Percentiles rank a stretch among this genome's conserved stretches.
phyloP scores from a whole-genome alignment of 2,888 invertebrate species.

The Conus canariensis region DNA sequence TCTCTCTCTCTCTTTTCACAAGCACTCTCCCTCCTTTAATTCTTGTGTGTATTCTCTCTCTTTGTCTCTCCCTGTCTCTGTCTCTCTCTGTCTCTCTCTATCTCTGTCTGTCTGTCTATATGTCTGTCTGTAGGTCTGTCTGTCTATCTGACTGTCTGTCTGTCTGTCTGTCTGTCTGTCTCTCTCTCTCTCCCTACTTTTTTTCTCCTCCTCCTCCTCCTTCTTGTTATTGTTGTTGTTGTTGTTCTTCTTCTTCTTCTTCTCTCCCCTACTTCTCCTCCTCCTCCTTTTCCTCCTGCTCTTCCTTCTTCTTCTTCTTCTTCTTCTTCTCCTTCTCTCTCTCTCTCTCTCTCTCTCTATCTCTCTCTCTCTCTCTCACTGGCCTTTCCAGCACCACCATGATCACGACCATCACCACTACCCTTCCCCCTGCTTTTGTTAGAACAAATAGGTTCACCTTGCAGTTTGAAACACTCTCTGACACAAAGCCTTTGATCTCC shows the following conservation, averaged over 20 bases:
- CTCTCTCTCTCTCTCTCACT: neutral
- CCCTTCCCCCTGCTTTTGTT: too few relatives aligned
- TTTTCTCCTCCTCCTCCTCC: neutral
- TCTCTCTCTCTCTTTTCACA: too few relatives aligned
- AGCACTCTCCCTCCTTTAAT: too few relatives aligned
- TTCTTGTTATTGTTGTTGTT: neutral
- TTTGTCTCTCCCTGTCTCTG: neutral
- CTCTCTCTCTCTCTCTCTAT: neutral
- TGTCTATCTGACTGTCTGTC: neutral
- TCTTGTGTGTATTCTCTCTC: neutral
- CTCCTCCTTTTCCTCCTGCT: neutral
- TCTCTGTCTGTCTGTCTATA: neutral
- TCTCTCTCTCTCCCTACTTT: neutral
- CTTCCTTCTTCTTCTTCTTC: neutral
- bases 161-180: neutral
- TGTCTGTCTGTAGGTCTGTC: neutral
- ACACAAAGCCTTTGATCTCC: neutral
- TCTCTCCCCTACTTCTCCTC: neutral
- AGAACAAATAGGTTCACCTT: too few relatives aligned
- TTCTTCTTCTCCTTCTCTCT: neutral
- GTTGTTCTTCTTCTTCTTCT: neutral
- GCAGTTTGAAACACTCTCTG: too few relatives aligned
- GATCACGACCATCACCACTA: too few relatives aligned
- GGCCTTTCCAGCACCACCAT: too few relatives aligned
- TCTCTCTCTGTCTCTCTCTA: neutral